These are phyloP conservation scores for Pipistrellus pygmaeus DNA, from an alignment of 2,797 vertebrate species.

Conservation along the genomic window DNA sequence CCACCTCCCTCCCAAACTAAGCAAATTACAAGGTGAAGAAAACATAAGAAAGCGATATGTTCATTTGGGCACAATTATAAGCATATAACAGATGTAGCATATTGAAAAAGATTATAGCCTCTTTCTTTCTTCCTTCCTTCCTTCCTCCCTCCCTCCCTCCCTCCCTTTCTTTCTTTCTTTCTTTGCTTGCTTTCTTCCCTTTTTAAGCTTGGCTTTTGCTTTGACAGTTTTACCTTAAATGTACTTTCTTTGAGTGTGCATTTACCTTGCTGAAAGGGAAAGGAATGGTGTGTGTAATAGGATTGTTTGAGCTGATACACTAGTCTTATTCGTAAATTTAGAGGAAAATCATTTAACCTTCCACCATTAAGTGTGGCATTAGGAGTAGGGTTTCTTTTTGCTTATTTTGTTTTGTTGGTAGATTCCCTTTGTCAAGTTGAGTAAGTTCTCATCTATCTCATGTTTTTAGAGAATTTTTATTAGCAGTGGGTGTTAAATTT, in stretches of 20 bases:
- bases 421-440: neutral
- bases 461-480: neutral
- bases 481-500: neutral
- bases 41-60: neutral
- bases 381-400: neutral
- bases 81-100: neutral
- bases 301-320: neutral
- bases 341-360: neutral
- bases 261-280: slow-evolving; percentile 63
- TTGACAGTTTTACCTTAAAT: slow-evolving; percentile 72
- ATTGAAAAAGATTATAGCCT: neutral
- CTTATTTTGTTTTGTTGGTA: neutral
- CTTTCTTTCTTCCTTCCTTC: neutral
- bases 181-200: neutral
- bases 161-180: too few species aligned
- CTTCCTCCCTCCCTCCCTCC: too few species aligned
- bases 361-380: neutral
- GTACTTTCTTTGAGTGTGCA: neutral
- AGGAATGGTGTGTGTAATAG: neutral
- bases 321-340: neutral
- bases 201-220: slow-evolving; percentile 43
- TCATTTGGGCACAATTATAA: neutral
- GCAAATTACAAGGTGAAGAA: too few species aligned
- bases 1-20: too few species aligned
- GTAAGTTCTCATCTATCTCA: neutral